phyloP scores from a whole-genome alignment of 2,113 vertebrate genomes.

The Menidia beryllina region DNA sequence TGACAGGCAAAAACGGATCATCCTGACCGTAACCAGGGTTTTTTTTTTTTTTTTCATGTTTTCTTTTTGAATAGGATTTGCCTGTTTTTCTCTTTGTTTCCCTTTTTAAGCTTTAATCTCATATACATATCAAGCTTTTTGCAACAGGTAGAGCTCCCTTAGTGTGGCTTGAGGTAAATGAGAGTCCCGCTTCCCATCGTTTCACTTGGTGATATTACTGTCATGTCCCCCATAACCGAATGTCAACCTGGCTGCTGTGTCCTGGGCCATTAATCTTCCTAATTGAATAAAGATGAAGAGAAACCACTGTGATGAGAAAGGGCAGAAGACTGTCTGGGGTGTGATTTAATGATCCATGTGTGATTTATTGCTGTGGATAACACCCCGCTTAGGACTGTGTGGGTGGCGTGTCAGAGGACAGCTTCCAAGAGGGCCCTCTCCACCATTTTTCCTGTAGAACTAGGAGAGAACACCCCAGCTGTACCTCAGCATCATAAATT shows the following conservation, averaged over 20 bases:
- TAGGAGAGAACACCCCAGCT: conserved; percentile 38
- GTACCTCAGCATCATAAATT: conserved; percentile 75
- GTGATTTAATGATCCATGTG: conserved; percentile 67
- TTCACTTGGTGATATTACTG: conserved; percentile 62
- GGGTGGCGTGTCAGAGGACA: conserved; percentile 70
- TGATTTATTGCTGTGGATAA: conserved; percentile 76
- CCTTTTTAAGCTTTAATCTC: not conserved
- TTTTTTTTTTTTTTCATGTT: not conserved
- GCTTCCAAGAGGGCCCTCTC: conserved; percentile 66
- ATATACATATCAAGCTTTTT: not conserved
- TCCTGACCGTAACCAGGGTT: not conserved
- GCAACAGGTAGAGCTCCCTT: conserved; percentile 41
- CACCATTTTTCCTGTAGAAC: conserved; percentile 34
- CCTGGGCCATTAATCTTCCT: conserved; percentile 66
- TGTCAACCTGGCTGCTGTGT: conserved; percentile 58
- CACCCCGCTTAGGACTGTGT: conserved; percentile 54
- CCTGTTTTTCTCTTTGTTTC: not conserved
- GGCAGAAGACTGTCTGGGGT: conserved; percentile 67
- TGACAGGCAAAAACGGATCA: not conserved
- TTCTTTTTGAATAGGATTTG: not conserved
- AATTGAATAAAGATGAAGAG: conserved; percentile 79
- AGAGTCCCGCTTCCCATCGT: conserved; percentile 19
- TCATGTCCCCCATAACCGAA: conserved; percentile 54
- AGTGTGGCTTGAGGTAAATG: conserved; percentile 27
- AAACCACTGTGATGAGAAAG: conserved; percentile 70